A percentile compares a stretch with the other conserved stretches of the same genome.
phyloP scores from a whole-genome alignment of 2,888 invertebrate genomes.

The Drosophila niveifrons region DNA sequence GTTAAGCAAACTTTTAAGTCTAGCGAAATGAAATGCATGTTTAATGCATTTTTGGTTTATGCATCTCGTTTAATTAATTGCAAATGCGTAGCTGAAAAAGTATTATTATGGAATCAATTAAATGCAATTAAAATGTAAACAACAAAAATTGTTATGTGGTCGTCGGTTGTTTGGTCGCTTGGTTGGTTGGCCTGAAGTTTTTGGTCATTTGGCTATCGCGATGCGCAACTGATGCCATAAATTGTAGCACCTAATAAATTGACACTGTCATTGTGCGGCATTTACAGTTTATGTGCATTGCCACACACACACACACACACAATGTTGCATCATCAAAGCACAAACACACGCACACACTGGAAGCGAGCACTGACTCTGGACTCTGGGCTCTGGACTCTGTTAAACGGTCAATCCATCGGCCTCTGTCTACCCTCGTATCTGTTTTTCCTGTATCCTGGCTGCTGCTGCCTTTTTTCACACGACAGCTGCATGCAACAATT shows the following conservation, averaged over 20 bases:
- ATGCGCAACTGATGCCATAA: conserved; percentile 60
- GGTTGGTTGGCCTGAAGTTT: conserved; percentile 9
- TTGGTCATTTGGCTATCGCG: conserved; percentile 31
- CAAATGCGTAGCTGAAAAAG: conserved; percentile 12
- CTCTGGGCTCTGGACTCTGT: conserved; percentile 1
- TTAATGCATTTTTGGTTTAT: conserved; percentile 5
- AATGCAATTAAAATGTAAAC: conserved; percentile 35
- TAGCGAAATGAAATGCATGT: not conserved
- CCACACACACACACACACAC: conserved; percentile 10
- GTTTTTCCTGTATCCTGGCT: conserved; percentile 34
- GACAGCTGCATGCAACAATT: conserved; percentile 71
- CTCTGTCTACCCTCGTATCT: conserved; percentile 3
- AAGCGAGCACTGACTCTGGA: conserved; percentile 1
- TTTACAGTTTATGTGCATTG: conserved; percentile 74
- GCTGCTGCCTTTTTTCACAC: conserved; percentile 38
- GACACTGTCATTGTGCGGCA: conserved; percentile 82
- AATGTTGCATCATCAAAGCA: conserved; percentile 14
- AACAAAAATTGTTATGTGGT: conserved; percentile 13
- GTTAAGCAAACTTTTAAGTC: not conserved
- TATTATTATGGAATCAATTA: conserved; percentile 31
- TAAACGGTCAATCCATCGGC: conserved; percentile 19
- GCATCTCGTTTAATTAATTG: conserved; percentile 30
- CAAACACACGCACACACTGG: conserved; percentile 6
- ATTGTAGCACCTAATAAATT: conserved; percentile 81
- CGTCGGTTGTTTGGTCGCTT: not conserved